A percentile compares a stretch with the other conserved stretches of the same genome.
Evolutionary conservation across 2,888 invertebrate genomes (phyloP).

Genomic region (Parnassius smintheus): DNA sequence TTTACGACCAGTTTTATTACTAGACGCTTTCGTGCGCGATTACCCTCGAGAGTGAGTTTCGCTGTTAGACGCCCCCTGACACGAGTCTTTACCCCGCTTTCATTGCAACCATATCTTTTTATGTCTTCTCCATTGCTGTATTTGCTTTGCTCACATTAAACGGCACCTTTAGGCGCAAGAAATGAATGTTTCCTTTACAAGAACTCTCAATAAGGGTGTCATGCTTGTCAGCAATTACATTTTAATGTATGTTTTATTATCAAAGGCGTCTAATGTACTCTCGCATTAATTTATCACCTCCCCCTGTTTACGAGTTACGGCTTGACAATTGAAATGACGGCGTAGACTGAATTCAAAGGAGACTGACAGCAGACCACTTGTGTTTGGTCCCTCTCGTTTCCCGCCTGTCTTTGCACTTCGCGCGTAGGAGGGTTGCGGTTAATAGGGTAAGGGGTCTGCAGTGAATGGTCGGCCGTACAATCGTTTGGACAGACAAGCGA

Average conservation of each 20-base stretch:
- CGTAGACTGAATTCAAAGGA: slow-evolving; percentile 63
- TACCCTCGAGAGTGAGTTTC: slow-evolving; percentile 80
- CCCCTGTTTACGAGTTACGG: slow-evolving; percentile 70
- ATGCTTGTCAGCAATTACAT: slow-evolving; percentile 71
- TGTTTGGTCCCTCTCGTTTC: slow-evolving; percentile 45
- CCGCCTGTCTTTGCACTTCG: slow-evolving; percentile 37
- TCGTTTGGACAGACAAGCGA: slow-evolving; percentile 78
- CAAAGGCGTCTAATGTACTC: slow-evolving; percentile 75
- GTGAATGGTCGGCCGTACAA: slow-evolving; percentile 59
- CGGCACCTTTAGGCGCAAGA: slow-evolving; percentile 26
- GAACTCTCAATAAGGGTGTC: slow-evolving; percentile 33
- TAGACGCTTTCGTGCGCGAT: slow-evolving; percentile 80
- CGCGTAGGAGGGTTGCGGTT: slow-evolving; percentile 34
- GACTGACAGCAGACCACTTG: slow-evolving; percentile 45
- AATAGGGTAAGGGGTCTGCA: slow-evolving; percentile 47
- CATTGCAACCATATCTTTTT: slow-evolving; percentile 35
- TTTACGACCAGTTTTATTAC: slow-evolving; percentile 79
- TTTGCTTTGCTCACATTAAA: slow-evolving; percentile 21
- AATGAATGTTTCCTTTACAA: slow-evolving; percentile 38
- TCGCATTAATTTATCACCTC: slow-evolving; percentile 78
- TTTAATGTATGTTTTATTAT: slow-evolving; percentile 79
- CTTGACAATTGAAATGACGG: slow-evolving; percentile 77
- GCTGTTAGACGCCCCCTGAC: slow-evolving; percentile 71
- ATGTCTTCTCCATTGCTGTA: slow-evolving; percentile 51
- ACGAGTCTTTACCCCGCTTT: slow-evolving; percentile 49